Conservation (phyloP, 2,113 vertebrate species). For the Emydocephalus ijimae region DNA sequence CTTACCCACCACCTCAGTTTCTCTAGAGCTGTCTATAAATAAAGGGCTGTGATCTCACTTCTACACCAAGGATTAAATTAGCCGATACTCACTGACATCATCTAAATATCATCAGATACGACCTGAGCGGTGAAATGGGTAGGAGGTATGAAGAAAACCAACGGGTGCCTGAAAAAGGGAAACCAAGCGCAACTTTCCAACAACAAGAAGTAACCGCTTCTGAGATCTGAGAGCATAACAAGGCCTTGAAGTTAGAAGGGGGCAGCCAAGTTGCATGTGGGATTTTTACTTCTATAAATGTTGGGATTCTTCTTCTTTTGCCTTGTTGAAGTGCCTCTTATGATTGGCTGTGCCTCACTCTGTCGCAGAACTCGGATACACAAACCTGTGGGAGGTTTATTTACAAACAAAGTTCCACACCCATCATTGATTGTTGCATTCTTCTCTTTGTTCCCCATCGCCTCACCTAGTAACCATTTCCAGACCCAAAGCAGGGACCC, state of each 20-base stretch:
- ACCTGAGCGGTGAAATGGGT: neutral
- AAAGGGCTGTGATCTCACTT: no score
- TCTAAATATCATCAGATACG: neutral
- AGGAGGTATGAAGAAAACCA: neutral
- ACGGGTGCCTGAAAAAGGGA: neutral
- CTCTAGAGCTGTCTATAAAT: neutral
- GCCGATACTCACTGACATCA: neutral
- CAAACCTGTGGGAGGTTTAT: neutral
- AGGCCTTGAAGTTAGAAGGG: no score
- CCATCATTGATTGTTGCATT: neutral
- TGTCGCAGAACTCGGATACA: neutral
- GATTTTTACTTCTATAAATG: no score
- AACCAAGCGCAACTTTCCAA: neutral
- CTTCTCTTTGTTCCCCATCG: neutral
- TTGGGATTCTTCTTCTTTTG: neutral
- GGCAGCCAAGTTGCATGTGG: no score
- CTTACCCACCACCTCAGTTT: neutral
- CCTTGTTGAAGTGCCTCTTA: neutral
- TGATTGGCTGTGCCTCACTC: neutral
- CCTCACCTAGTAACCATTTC: neutral
- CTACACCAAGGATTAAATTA: neutral
- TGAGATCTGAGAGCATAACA: neutral
- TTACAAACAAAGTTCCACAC: neutral
- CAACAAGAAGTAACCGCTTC: no score
- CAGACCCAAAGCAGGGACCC: neutral